A percentile compares a stretch with the other conserved stretches of the same genome.
phyloP scores from a whole-genome alignment of 1,140 invertebrate genomes.

The Drosophila cardini region DNA sequence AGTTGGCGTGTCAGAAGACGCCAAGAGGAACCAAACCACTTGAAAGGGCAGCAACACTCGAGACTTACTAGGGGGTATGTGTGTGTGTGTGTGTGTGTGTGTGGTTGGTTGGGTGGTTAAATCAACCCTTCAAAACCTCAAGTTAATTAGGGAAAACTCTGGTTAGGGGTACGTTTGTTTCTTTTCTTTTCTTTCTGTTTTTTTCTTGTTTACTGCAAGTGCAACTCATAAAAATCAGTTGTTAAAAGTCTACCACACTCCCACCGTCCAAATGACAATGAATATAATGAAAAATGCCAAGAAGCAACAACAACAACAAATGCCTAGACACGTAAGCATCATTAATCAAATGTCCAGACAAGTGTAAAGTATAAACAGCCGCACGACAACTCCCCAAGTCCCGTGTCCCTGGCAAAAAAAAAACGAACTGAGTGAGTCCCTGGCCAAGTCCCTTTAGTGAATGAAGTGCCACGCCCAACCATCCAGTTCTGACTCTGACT shows the following conservation, averaged over 20 bases:
- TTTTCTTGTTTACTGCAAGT: not conserved
- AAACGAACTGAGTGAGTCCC: too few species aligned
- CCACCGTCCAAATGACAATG: constrained; percentile 63
- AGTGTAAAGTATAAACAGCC: constrained; percentile 73
- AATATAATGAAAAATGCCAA: constrained; percentile 68
- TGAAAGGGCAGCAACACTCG: constrained; percentile 19
- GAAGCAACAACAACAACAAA: constrained; percentile 46
- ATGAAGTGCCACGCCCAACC: constrained; percentile 4
- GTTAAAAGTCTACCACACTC: constrained; percentile 34
- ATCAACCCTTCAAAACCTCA: constrained; percentile 16
- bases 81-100: not conserved
- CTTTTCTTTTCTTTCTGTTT: not conserved
- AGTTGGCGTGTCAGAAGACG: constrained; percentile 30
- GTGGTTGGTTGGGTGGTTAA: not conserved
- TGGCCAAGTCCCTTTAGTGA: not conserved
- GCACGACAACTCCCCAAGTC: constrained; percentile 35
- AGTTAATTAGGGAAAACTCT: constrained; percentile 40
- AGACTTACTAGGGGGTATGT: constrained; percentile 10
- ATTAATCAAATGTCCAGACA: constrained; percentile 83
- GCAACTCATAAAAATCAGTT: constrained; percentile 35
- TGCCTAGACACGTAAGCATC: constrained; percentile 72
- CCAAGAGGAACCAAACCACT: constrained; percentile 35
- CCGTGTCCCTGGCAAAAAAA: not conserved
- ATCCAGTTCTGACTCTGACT: not conserved
- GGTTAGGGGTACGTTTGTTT: not conserved